These are phyloP conservation scores for Priapulus caudatus DNA, from an alignment of 2,888 invertebrate genomes.

Conservation along the genomic window DNA sequence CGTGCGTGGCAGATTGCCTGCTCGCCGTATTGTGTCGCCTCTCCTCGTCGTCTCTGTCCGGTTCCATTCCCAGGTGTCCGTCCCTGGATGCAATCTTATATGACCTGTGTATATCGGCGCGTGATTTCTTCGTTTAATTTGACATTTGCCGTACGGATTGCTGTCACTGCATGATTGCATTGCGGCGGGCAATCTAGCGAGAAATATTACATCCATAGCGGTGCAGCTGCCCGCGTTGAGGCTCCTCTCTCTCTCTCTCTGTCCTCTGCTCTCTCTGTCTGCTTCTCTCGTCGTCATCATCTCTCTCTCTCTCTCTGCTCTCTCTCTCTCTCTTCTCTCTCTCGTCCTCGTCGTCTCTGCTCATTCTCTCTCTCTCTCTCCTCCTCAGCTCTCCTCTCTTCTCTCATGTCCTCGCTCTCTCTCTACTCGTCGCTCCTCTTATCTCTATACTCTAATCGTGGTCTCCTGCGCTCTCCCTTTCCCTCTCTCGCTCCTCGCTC, in stretches of 20 bases:
- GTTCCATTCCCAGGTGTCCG: no score
- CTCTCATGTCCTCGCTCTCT: neutral
- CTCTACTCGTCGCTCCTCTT: neutral
- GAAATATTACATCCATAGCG: no score
- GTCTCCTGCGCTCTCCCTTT: slow-evolving; percentile 35
- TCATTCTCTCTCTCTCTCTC: slow-evolving; percentile 11
- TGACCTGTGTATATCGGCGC: no score
- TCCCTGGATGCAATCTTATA: no score
- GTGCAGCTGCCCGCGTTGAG: no score
- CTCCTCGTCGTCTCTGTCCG: no score
- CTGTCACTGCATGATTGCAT: no score
- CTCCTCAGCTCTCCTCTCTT: slow-evolving; percentile 1
- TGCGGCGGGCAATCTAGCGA: no score
- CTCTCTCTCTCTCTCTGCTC: slow-evolving; percentile 7
- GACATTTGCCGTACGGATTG: no score
- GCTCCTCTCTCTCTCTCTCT: slow-evolving; percentile 9
- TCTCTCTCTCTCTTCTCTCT: slow-evolving; percentile 4
- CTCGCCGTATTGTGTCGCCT: no score
- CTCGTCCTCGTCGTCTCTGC: slow-evolving; percentile 8
- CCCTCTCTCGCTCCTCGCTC: slow-evolving; percentile 11
- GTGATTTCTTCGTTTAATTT: no score
- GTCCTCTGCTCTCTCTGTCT: slow-evolving; percentile 12
- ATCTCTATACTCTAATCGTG: neutral
- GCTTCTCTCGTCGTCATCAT: slow-evolving; percentile 5
- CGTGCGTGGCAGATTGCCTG: no score